Conservation (phyloP, 2,888 invertebrate species). For the Griposia aprilina region DNA sequence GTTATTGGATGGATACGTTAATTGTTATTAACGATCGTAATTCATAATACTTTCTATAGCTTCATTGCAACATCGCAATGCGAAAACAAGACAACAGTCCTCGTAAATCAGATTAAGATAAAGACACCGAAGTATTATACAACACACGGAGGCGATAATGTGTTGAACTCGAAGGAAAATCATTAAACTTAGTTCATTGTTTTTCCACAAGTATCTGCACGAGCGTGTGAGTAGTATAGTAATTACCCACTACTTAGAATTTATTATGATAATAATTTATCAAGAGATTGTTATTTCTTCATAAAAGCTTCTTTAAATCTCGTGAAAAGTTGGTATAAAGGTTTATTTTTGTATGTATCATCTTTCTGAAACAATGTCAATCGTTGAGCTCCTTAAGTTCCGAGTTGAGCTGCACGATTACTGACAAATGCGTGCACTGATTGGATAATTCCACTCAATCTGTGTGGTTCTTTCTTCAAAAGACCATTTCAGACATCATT, state of each 20-base stretch:
- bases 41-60: not conserved
- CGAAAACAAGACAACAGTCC: slow-evolving; percentile 49
- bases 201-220: slow-evolving; percentile 5
- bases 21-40: slow-evolving; percentile 14
- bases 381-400: too few relatives aligned
- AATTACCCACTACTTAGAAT: not conserved
- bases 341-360: not conserved
- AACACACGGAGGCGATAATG: slow-evolving; percentile 26
- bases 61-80: slow-evolving; percentile 20
- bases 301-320: not conserved
- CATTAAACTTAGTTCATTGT: slow-evolving; percentile 33
- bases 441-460: too few relatives aligned
- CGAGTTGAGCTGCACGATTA: too few relatives aligned
- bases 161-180: slow-evolving; percentile 27
- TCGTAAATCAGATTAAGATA: slow-evolving; percentile 45
- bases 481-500: too few relatives aligned
- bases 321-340: not conserved
- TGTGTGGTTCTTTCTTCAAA: too few relatives aligned
- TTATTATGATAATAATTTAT: not conserved
- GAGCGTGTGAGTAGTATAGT: not conserved
- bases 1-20: slow-evolving; percentile 14
- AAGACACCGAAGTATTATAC: slow-evolving; percentile 15
- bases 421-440: too few relatives aligned
- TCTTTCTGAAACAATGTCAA: too few relatives aligned
- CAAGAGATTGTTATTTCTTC: not conserved